These are phyloP conservation scores for Rhinogobio ventralis DNA, from an alignment of 2,797 vertebrate genomes.

Conservation along the genomic window DNA sequence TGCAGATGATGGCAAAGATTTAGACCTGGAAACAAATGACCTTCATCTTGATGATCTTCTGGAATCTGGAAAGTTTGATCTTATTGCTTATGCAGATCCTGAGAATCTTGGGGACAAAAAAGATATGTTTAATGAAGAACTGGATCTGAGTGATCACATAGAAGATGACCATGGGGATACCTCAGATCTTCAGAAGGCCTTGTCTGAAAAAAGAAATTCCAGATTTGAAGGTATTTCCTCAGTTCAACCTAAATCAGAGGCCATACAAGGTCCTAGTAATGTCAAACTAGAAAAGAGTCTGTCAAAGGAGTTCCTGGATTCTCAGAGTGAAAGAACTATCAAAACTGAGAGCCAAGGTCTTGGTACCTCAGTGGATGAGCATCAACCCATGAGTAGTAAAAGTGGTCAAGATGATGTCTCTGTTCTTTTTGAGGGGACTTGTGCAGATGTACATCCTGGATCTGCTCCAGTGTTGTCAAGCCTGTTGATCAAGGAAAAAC, in stretches of 20 bases:
- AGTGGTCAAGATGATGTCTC: conserved; percentile 65
- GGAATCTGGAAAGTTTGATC: conserved; percentile 92
- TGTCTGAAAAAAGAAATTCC: conserved; percentile 58
- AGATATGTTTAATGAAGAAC: conserved; percentile 94
- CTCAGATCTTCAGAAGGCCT: conserved; percentile 68
- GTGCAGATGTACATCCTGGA: conserved; percentile 71
- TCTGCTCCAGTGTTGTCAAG: conserved; percentile 80
- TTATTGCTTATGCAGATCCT: conserved; percentile 96
- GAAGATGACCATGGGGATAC: conserved; percentile 80
- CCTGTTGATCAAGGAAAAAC: conserved; percentile 79
- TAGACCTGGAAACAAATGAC: conserved; percentile 94
- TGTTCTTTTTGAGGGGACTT: conserved; percentile 63
- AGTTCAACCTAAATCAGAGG: conserved; percentile 70
- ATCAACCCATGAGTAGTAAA: conserved; percentile 55
- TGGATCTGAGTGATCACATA: conserved; percentile 89
- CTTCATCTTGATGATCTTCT: conserved; percentile 95
- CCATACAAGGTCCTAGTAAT: conserved; percentile 69
- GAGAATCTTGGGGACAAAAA: conserved; percentile 96
- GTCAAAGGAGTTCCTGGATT: conserved; percentile 61
- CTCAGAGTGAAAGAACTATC: conserved; percentile 60
- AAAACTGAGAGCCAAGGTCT: conserved; percentile 70
- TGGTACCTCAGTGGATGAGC: conserved; percentile 53
- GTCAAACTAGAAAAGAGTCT: conserved; percentile 75
- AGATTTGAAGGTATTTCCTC: conserved; percentile 50
- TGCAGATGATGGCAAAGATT: conserved; percentile 90